phyloP scores from a whole-genome alignment of 2,797 vertebrate genomes.

The Lepus oiostolus region DNA sequence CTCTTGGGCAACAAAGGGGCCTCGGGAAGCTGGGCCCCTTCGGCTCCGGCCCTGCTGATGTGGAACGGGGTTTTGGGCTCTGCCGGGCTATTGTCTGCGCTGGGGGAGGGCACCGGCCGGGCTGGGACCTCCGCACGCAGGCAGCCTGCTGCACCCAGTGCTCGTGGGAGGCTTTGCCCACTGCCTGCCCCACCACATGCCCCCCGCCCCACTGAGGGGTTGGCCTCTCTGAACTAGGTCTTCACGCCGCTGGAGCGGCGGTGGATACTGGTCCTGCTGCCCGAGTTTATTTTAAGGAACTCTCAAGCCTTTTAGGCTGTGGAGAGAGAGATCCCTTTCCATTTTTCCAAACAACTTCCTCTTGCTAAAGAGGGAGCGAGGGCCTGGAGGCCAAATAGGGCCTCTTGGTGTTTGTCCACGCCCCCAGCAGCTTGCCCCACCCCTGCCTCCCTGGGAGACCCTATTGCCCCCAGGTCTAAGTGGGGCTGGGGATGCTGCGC shows the following conservation, averaged over 20 bases:
- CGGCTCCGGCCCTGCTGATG: slow-evolving; percentile 54
- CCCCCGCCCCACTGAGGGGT: neutral
- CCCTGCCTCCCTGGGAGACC: neutral
- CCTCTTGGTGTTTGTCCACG: slow-evolving; percentile 16
- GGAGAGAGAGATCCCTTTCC: neutral
- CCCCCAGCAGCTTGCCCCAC: slow-evolving; percentile 40
- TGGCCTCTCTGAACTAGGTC: neutral
- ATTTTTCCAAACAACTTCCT: slow-evolving; percentile 74
- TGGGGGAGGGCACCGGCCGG: slow-evolving; percentile 46
- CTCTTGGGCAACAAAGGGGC: slow-evolving; percentile 81
- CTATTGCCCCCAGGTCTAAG: neutral
- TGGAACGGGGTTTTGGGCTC: slow-evolving; percentile 51
- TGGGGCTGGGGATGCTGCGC: neutral
- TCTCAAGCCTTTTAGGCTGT: slow-evolving; percentile 18
- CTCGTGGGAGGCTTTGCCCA: neutral
- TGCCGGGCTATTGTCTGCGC: slow-evolving; percentile 74
- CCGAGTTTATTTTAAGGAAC: slow-evolving; percentile 63
- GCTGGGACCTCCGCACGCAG: neutral
- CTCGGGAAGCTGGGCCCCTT: slow-evolving; percentile 74
- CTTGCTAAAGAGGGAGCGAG: neutral
- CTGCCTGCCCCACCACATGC: neutral
- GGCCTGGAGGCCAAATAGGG: slow-evolving; percentile 3
- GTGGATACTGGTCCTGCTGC: slow-evolving; percentile 36
- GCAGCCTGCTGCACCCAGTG: neutral
- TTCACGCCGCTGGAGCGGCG: neutral